A percentile compares a stretch with the other conserved stretches of the same genome.
phyloP scores from a whole-genome alignment of 1,140 invertebrate species.

The Andricus grossulariae region DNA sequence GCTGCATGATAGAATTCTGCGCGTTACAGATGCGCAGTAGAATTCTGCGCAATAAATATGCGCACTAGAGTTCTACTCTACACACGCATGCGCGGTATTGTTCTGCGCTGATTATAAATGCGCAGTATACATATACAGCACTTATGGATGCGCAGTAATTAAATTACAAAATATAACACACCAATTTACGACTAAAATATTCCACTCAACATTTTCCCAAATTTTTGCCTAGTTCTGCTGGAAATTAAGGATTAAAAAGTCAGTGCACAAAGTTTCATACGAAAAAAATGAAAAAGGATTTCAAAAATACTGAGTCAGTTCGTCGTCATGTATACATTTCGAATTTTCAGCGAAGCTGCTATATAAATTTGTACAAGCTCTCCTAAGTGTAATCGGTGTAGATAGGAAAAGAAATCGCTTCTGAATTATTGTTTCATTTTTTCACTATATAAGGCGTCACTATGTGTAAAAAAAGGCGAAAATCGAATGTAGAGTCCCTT shows the following conservation, averaged over 20 bases:
- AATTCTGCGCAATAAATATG: no score
- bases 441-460: not conserved
- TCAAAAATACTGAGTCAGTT: conserved; percentile 19
- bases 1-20: no score
- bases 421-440: conserved; percentile 5
- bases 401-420: conserved; percentile 29
- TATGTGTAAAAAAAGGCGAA: conserved; percentile 6
- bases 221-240: no score
- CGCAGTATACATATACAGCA: no score
- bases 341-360: not conserved
- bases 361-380: conserved; percentile 23
- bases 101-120: no score
- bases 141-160: no score
- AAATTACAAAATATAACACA: no score
- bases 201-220: no score
- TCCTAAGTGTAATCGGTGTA: conserved; percentile 7
- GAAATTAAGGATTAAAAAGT: not conserved
- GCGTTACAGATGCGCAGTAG: no score
- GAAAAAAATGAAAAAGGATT: not conserved
- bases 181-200: no score
- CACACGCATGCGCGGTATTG: no score
- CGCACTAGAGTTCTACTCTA: no score
- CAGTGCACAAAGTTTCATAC: conserved; percentile 21
- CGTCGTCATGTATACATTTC: conserved; percentile 22
- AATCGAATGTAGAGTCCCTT: conserved; percentile 7